These are phyloP conservation scores for Urocolius indicus DNA, from an alignment of 2,113 vertebrate species.

Conservation along the genomic window DNA sequence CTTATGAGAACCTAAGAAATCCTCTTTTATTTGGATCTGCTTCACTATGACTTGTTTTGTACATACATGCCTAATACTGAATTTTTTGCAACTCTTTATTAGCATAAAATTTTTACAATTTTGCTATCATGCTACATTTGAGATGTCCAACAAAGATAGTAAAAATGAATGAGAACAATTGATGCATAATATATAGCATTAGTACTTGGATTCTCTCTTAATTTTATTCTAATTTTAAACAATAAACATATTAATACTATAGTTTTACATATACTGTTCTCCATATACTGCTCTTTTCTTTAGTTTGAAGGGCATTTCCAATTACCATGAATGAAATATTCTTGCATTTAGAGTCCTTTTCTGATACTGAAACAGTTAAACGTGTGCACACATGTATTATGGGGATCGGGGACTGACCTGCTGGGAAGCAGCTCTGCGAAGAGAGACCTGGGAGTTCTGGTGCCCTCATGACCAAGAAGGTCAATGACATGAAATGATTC, in stretches of 20 bases:
- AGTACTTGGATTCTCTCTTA: background rate
- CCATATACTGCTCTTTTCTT: background rate
- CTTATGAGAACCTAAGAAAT: slow-evolving; percentile 16
- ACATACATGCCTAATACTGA: background rate
- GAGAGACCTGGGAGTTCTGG: too few species aligned
- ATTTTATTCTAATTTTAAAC: background rate
- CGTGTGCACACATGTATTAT: accelerated
- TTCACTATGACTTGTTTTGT: slow-evolving; percentile 23
- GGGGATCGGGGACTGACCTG: too few species aligned
- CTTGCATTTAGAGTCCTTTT: background rate
- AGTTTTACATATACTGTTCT: background rate
- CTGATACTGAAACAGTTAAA: background rate
- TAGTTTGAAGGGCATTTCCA: accelerated
- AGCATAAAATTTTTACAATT: background rate
- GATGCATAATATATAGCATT: background rate
- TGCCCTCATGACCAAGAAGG: too few species aligned
- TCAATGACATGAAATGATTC: too few species aligned
- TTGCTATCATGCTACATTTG: background rate
- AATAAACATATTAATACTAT: background rate
- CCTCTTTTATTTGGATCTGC: slow-evolving; percentile 17
- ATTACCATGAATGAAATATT: background rate
- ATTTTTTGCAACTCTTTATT: background rate
- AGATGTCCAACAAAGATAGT: background rate
- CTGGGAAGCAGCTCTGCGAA: too few species aligned
- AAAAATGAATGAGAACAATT: background rate